Evolutionary conservation across 1,140 invertebrate genomes (phyloP).

Genomic region (Laupala kohalensis): DNA sequence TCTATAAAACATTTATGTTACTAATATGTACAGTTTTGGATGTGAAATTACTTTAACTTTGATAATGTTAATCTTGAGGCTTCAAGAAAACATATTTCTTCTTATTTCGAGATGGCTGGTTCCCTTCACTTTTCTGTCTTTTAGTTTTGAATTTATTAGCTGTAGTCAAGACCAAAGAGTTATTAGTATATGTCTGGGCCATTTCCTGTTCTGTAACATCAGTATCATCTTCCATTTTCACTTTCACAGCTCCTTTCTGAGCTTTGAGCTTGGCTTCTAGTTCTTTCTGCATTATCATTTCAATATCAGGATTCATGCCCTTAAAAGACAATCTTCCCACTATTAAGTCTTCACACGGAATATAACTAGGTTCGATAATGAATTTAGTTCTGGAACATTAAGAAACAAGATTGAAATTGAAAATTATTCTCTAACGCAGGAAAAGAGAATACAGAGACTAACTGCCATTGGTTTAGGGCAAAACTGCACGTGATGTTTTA

Average conservation of each 20-base stretch:
- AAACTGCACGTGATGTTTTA: too few species aligned
- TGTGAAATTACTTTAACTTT: too few species aligned
- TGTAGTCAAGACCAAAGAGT: neutral
- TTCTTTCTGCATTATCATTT: constrained; percentile 49
- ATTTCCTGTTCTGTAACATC: constrained; percentile 33
- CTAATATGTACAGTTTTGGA: too few species aligned
- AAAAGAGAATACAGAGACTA: too few species aligned
- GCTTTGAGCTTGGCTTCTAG: constrained; percentile 29
- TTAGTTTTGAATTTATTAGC: constrained; percentile 5
- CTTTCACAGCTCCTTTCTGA: constrained; percentile 24
- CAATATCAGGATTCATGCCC: constrained; percentile 81
- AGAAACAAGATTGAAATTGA: too few species aligned
- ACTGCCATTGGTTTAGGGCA: too few species aligned
- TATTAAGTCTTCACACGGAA: constrained; percentile 55
- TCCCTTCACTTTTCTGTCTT: neutral
- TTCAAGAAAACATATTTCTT: constrained; percentile 3
- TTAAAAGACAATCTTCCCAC: constrained; percentile 73
- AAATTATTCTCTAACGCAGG: too few species aligned
- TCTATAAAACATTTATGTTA: too few species aligned
- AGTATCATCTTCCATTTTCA: constrained; percentile 35
- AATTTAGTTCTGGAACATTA: constrained; percentile 43
- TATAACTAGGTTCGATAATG: constrained; percentile 61
- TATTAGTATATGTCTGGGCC: constrained; percentile 5
- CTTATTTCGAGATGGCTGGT: neutral
- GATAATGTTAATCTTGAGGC: neutral